A percentile compares a stretch with the other conserved stretches of the same genome.
These are phyloP conservation scores for Aethina tumida DNA, from an alignment of 1,140 invertebrate species.

Conservation along the genomic window DNA sequence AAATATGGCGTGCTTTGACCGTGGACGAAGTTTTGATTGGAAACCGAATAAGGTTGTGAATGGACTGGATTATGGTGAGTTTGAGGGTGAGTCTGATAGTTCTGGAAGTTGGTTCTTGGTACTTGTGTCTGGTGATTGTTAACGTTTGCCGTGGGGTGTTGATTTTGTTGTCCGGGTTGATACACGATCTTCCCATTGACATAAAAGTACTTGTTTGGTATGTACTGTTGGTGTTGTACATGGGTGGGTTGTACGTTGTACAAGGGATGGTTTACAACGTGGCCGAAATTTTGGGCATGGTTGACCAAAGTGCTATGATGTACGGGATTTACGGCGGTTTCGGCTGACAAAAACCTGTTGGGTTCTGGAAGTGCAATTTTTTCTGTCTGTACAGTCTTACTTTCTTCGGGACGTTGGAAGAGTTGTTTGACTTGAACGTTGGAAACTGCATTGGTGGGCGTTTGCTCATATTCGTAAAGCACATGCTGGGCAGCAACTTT, in stretches of 20 bases:
- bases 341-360: conserved; percentile 10
- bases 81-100: too few relatives aligned
- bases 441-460: conserved; percentile 22
- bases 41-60: conserved; percentile 3
- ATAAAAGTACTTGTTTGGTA: conserved; percentile 18
- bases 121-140: conserved; percentile 5
- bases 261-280: conserved; percentile 12
- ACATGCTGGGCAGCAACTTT: conserved; percentile 27
- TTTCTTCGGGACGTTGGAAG: conserved; percentile 13
- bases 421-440: conserved; percentile 25
- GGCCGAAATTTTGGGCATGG: conserved; percentile 16
- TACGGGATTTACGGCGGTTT: conserved; percentile 19
- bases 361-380: conserved; percentile 4
- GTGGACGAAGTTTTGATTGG: too few relatives aligned
- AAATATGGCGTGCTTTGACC: neutral
- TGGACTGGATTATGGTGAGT: conserved; percentile 3
- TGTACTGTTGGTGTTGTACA: conserved; percentile 14
- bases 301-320: conserved; percentile 19
- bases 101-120: neutral
- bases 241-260: conserved; percentile 12
- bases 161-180: conserved; percentile 5
- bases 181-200: conserved; percentile 20
- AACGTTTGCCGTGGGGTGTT: conserved; percentile 5
- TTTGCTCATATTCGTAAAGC: conserved; percentile 27
- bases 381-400: conserved; percentile 3